Conservation (phyloP, 2,113 vertebrate species). For the Chionis minor region DNA sequence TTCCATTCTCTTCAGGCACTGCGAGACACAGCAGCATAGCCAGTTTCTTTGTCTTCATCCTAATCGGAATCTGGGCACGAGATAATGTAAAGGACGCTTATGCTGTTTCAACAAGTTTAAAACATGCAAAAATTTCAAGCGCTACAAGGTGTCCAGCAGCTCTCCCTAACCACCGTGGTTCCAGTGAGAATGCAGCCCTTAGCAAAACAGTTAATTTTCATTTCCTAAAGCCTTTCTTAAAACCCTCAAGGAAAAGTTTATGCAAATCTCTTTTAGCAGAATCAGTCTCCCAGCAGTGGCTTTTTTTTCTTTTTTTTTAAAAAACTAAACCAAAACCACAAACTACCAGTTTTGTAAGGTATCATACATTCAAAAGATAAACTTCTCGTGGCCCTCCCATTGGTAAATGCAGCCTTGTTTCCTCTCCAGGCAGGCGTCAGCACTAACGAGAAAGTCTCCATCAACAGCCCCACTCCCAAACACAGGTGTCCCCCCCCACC, state of each 20-base stretch:
- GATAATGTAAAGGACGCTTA: not conserved
- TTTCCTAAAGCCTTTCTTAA: not conserved
- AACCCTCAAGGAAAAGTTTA: not conserved
- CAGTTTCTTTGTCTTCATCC: not conserved
- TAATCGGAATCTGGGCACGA: not conserved
- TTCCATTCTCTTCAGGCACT: not conserved
- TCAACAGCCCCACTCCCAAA: not conserved
- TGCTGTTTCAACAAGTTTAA: not conserved
- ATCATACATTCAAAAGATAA: not conserved
- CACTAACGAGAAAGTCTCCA: not conserved
- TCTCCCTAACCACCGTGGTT: not conserved
- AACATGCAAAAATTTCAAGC: not conserved
- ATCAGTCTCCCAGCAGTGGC: not conserved
- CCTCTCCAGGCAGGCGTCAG: not conserved
- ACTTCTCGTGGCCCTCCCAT: not conserved
- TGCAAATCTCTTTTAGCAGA: not conserved
- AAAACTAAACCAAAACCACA: no score
- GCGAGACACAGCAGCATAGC: not conserved
- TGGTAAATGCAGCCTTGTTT: not conserved
- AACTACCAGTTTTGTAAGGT: not conserved
- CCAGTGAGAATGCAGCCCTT: not conserved
- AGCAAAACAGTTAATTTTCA: not conserved
- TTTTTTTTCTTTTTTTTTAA: not conserved
- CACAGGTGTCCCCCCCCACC: not conserved
- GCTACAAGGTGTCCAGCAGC: not conserved